Base-by-base conservation (phyloP, 35 echinoderm and acorn worm species). In the Nesometra sesokonis region DNA sequence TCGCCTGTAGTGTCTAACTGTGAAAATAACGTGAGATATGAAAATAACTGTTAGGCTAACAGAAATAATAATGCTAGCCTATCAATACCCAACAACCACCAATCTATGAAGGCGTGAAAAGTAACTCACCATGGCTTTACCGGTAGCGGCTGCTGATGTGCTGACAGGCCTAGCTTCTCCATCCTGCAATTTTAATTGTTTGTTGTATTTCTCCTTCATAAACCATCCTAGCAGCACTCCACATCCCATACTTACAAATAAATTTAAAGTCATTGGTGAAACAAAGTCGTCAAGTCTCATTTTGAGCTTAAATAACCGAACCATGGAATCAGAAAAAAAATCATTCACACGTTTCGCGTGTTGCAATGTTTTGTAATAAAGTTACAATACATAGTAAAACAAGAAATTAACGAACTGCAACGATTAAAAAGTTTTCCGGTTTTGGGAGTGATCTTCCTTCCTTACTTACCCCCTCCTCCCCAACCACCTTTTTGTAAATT, bases 161-260 rank as follows among this genome's bases (percentile, higher is more conserved):
- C 29, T n/a, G n/a, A n/a, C 86, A 11, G 77, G 38, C 29, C 77
- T 57, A 46, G 89, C 80, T 35, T 57, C 35, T 11, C 80, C 40
- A 32, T 83, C 77, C 78, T 84, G 79, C 3, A 95, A 57, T 32
- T 78, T 27, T 34, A 86, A 37, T 86, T 97, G 94, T 80, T 82
- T 79, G 30, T 85, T 46, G 21, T 87, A 88, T 91, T 97, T 97
- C 8, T 91, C 94, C 36, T 89, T 91, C 36, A 97, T 46, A 32
- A 97, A 88, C 94, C 94, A 97, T 29, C 94, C 94, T 33, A 97
- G 35, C 32, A 97, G 27, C 13, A 84, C 88, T 33, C 94, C 94
- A 33, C 91, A 91, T 29, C 88, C 91, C 91, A 97, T 93, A 84
- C 94, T 97, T 17, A 93, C 78, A 31, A 97, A 35, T 33, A 97